Percentiles rank a stretch among this genome's conserved stretches.
Evolutionary conservation across 2,113 vertebrate genomes (phyloP).

Genomic region (Lontra canadensis): DNA sequence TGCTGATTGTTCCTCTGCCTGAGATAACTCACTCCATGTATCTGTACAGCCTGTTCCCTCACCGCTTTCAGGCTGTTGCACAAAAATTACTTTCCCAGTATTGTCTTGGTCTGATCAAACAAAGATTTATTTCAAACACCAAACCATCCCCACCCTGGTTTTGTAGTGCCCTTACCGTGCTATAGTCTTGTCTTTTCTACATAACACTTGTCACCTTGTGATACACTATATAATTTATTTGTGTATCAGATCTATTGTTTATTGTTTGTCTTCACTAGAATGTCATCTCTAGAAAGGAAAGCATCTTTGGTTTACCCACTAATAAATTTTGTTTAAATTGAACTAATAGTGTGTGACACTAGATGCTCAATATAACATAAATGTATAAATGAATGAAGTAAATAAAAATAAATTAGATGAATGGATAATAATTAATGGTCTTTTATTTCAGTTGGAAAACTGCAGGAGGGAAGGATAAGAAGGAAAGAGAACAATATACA

Average conservation of each 20-base stretch:
- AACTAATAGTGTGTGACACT: neutral
- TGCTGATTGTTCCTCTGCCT: neutral
- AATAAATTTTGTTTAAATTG: neutral
- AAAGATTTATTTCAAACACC: neutral
- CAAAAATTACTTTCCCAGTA: neutral
- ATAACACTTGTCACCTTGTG: neutral
- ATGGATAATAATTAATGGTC: neutral
- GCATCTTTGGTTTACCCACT: neutral
- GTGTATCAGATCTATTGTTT: neutral
- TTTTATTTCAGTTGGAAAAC: constrained; percentile 13
- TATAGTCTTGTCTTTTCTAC: neutral
- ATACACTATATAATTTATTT: neutral
- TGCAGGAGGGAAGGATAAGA: neutral
- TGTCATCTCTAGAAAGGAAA: neutral
- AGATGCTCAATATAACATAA: neutral
- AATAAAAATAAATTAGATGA: neutral
- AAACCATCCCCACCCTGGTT: neutral
- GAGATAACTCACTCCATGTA: neutral
- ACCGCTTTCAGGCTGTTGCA: neutral
- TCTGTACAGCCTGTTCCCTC: neutral
- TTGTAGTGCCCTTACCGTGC: neutral
- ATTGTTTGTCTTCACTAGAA: neutral
- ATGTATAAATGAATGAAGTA: neutral
- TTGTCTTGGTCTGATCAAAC: neutral
- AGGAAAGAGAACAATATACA: neutral